Conservation (phyloP, 2,888 invertebrate genomes). For the Protophormia terraenovae region DNA sequence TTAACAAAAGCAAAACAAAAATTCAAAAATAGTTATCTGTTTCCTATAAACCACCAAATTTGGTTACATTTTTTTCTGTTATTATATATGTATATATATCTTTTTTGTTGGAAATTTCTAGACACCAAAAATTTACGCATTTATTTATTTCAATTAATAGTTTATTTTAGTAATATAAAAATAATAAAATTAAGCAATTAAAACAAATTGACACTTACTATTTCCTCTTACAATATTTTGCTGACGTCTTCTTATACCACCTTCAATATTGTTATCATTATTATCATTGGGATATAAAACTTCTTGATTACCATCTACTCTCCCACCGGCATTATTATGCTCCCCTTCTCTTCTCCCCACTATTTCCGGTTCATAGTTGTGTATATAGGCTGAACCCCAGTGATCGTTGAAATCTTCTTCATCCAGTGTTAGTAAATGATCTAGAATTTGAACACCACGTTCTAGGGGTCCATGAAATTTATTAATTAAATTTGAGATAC, state of each 20-base stretch:
- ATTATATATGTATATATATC: neutral
- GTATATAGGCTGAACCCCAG: constrained; percentile 79
- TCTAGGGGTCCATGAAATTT: constrained; percentile 81
- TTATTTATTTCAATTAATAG: neutral
- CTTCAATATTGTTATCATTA: constrained; percentile 38
- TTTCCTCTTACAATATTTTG: constrained; percentile 55
- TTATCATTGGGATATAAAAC: constrained; percentile 63
- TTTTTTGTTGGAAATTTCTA: neutral
- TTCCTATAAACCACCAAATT: constrained; percentile 16
- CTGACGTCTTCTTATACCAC: neutral
- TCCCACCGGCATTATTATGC: constrained; percentile 39
- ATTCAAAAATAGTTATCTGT: neutral
- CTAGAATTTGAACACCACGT: constrained; percentile 83
- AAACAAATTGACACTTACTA: constrained; percentile 46
- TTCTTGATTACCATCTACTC: constrained; percentile 72
- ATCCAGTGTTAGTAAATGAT: constrained; percentile 85
- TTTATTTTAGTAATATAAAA: neutral
- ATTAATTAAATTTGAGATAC: constrained; percentile 83
- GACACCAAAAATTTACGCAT: neutral
- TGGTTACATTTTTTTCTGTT: neutral
- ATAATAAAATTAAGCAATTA: neutral
- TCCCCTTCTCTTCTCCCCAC: constrained; percentile 61
- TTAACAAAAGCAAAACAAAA: neutral
- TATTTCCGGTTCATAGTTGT: constrained; percentile 78
- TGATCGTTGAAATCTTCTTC: constrained; percentile 80